Evolutionary conservation across 2,888 invertebrate species (phyloP), one percentile per base, ranked within the genome.

Genomic region (Ectemnius lituratus): DNA sequence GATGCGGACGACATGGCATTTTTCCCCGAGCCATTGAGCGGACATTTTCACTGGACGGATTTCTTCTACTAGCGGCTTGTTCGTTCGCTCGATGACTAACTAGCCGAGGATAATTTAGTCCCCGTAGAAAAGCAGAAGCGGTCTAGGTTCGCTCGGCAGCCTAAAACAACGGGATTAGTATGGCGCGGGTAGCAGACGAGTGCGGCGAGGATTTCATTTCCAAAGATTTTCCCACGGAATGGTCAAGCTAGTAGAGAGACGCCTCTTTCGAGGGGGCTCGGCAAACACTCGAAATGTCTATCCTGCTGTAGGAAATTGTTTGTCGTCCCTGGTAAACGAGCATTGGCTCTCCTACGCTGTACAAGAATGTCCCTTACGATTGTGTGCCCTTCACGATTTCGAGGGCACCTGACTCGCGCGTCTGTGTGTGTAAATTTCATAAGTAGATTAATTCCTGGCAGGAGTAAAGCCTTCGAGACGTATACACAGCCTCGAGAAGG

Each of bases 231-330:
- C 85, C 85, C 85, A 86, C 84, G 84, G 60, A 82, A 60, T 65
- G 73, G 65, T 73, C 73, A 20, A 57, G 23, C 72, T 59, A 52
- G 69, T 49, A 72, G 37, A 37, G 37, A 59, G 73, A 72, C 70
- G 71, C 73, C 75, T 66, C 27, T 37, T 46, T 57, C 69, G 65
- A 78, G 80, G 72, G 37, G 75, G 73, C 80, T 82, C 73, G 70
- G 81, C 88, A 90, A 89, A 90, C 88, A 90, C 89, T 89, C 83
- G 80, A 85, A 58, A 82, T 78, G 84, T 86, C 88, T 87, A 82
- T 84, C 82, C 81, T 83, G 83, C 79, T 85, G 84, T 86, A 83
- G 79, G 71, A 87, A 86, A 86, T 85, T 88, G 84, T 88, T 88
- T 88, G 88, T 85, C 86, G 71, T 76, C 72, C 74, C 61, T 79